phyloP scores from a whole-genome alignment of 2,113 vertebrate genomes.

The Halcyon malimbica region DNA sequence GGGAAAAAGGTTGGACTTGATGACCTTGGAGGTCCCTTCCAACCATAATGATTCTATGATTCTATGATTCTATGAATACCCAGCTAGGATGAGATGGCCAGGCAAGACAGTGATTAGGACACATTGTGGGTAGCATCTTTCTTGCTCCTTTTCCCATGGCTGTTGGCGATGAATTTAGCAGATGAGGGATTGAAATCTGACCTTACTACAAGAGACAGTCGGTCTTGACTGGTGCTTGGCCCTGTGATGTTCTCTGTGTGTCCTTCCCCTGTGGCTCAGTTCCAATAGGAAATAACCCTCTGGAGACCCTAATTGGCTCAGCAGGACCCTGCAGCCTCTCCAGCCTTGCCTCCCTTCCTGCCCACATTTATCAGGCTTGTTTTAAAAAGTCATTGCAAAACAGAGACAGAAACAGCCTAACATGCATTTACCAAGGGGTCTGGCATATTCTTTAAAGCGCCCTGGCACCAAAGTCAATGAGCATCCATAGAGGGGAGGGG shows the following conservation, averaged over 20 bases:
- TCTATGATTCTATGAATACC: no score
- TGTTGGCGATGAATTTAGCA: background rate
- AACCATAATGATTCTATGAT: no score
- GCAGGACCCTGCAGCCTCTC: background rate
- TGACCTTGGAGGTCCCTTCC: no score
- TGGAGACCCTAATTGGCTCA: background rate
- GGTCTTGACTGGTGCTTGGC: background rate
- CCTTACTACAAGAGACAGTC: background rate
- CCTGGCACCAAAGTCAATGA: background rate
- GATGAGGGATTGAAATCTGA: background rate
- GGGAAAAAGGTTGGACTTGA: no score
- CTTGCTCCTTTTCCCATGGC: background rate
- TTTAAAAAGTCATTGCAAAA: background rate
- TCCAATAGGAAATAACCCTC: background rate
- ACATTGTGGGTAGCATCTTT: background rate
- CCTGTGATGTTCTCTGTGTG: fast-evolving
- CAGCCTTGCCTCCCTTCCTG: background rate
- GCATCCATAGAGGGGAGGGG: fast-evolving
- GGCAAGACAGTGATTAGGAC: background rate
- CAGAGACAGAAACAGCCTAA: background rate
- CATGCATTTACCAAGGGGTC: fast-evolving
- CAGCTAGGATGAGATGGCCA: background rate
- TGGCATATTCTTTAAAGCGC: background rate
- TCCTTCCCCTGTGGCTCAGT: background rate
- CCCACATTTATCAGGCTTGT: background rate